Evolutionary conservation across 2,797 vertebrate genomes (phyloP).

Genomic region (Sternarchorhynchus goeldii): DNA sequence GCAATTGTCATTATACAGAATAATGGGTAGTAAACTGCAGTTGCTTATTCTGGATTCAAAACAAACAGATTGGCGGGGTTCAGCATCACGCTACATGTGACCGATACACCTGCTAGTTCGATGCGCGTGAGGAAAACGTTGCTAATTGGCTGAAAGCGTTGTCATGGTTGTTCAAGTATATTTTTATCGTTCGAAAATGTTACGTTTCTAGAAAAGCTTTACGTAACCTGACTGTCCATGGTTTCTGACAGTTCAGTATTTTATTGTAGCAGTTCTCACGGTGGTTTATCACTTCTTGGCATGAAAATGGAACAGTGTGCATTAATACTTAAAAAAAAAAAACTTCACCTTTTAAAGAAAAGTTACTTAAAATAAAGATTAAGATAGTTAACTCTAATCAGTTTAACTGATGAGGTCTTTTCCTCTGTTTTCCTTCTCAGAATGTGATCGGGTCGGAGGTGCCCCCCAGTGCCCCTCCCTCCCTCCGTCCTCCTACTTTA

Average conservation of each 20-base stretch:
- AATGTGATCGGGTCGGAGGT: slow-evolving; percentile 73
- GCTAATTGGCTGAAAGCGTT: not conserved
- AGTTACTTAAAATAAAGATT: not conserved
- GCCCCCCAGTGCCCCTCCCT: slow-evolving; percentile 58
- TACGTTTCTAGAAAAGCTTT: no score
- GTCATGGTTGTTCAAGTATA: not conserved
- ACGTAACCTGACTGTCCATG: no score
- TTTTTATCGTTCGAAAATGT: no score
- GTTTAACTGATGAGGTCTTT: slow-evolving; percentile 42
- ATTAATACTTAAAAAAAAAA: no score
- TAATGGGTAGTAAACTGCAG: no score
- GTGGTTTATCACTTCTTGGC: no score
- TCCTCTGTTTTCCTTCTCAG: slow-evolving; percentile 63
- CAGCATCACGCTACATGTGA: slow-evolving; percentile 22
- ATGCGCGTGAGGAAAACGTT: not conserved
- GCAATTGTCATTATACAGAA: no score
- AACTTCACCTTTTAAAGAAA: not conserved
- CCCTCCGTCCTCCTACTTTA: slow-evolving; percentile 61
- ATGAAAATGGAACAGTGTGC: no score
- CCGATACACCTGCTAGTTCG: slow-evolving; percentile 43
- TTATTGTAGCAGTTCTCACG: no score
- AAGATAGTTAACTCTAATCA: not conserved
- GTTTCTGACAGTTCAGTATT: no score
- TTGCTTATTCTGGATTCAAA: slow-evolving; percentile 6
- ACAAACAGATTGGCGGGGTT: slow-evolving; percentile 13